phyloP scores from a whole-genome alignment of 1,140 invertebrate species.

The Ceratosolen fusciceps region DNA sequence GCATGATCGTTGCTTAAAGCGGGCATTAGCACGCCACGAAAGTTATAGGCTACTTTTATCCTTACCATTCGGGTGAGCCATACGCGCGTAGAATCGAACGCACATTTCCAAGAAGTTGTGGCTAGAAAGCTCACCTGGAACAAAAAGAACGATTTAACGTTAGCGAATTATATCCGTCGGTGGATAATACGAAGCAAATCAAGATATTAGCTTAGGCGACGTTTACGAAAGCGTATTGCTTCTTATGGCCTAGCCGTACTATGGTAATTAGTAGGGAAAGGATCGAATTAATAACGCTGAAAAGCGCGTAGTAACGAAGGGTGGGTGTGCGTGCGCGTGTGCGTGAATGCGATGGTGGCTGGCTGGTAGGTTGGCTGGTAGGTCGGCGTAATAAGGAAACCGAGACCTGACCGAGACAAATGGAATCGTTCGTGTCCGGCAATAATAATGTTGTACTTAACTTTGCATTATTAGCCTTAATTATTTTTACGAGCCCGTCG shows the following conservation, averaged over 20 bases:
- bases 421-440: not conserved
- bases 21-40: not conserved
- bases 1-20: not conserved
- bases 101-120: not conserved
- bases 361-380: too few relatives aligned
- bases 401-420: not conserved
- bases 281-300: not conserved
- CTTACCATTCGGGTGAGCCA: constrained; percentile 25
- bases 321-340: not conserved
- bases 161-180: not conserved
- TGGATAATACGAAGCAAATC: not conserved
- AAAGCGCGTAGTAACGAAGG: not conserved
- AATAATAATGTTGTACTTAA: not conserved
- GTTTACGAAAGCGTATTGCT: not conserved
- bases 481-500: not conserved
- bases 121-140: constrained; percentile 56
- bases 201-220: not conserved
- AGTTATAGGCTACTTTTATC: constrained; percentile 7
- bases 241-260: not conserved
- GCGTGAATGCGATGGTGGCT: not conserved
- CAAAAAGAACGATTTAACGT: constrained; percentile 45
- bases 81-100: not conserved
- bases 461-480: not conserved
- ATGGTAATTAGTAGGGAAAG: not conserved
- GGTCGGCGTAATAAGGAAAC: not conserved